A percentile compares a stretch with the other conserved stretches of the same genome.
phyloP scores from a whole-genome alignment of 2,113 vertebrate genomes.

The Butorides virescens region DNA sequence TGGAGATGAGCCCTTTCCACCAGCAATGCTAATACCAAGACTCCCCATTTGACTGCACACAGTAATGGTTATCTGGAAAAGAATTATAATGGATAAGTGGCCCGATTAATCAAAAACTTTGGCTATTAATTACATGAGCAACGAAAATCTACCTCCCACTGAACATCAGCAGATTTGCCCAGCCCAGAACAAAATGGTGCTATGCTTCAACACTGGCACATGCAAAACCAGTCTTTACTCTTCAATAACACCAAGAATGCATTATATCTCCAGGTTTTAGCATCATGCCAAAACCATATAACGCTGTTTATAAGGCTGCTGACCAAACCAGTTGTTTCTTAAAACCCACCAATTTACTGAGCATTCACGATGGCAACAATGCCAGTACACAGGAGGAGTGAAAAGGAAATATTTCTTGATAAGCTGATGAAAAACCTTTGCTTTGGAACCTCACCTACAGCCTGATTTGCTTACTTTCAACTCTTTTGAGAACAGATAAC shows the following conservation, averaged over 20 bases:
- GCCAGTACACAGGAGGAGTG: neutral
- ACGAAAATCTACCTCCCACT: neutral
- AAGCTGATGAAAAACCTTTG: neutral
- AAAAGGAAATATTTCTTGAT: neutral
- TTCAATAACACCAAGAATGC: neutral
- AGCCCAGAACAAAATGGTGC: neutral
- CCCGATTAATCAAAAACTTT: conserved; percentile 26
- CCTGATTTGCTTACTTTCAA: neutral
- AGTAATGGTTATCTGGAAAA: conserved; percentile 78
- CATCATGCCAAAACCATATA: neutral
- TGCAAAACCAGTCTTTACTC: neutral
- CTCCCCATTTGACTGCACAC: conserved; percentile 81
- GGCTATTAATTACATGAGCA: neutral
- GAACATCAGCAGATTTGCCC: neutral
- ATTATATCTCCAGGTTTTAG: neutral
- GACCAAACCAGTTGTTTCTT: neutral
- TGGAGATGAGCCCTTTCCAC: conserved; percentile 83
- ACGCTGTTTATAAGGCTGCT: neutral
- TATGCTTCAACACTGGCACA: neutral
- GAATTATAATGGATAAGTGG: conserved; percentile 50
- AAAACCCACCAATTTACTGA: neutral
- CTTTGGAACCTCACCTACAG: neutral
- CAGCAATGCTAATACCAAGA: conserved; percentile 87
- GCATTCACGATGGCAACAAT: neutral
- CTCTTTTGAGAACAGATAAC: neutral